A percentile compares a stretch with the other conserved stretches of the same genome.
Evolutionary conservation across 2,888 invertebrate genomes (phyloP).

Genomic region (Lydus trimaculatus): DNA sequence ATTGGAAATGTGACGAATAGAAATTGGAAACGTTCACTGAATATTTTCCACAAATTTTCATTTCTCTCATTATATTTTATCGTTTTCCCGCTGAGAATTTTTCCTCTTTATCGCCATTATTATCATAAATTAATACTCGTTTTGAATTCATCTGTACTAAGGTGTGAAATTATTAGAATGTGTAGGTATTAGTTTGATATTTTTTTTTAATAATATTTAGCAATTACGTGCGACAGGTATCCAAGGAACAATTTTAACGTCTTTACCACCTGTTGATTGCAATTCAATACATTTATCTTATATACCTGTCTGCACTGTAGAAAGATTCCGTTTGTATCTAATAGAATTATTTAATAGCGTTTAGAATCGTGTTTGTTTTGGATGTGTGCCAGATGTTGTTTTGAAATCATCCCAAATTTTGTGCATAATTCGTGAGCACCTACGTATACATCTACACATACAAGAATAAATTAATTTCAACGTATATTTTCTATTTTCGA

Average conservation of each 20-base stretch:
- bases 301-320: neutral
- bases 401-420: neutral
- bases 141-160: too few species aligned
- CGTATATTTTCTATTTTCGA: neutral
- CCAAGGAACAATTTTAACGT: too few species aligned
- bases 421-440: neutral
- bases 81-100: neutral
- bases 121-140: too few species aligned
- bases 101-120: too few species aligned
- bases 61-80: neutral
- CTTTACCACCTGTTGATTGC: neutral
- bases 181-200: too few species aligned
- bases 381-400: neutral
- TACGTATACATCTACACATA: neutral
- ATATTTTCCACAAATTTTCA: neutral
- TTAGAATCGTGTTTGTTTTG: neutral
- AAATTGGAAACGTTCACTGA: neutral
- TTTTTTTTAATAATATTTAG: too few species aligned
- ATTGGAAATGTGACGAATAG: conserved; percentile 1
- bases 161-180: too few species aligned
- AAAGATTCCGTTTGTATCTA: neutral
- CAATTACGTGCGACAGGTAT: too few species aligned
- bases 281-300: neutral
- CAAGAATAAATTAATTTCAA: neutral
- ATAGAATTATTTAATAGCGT: neutral